Base-by-base conservation (phyloP, 1,140 invertebrate species). In the Bombus huntii region DNA sequence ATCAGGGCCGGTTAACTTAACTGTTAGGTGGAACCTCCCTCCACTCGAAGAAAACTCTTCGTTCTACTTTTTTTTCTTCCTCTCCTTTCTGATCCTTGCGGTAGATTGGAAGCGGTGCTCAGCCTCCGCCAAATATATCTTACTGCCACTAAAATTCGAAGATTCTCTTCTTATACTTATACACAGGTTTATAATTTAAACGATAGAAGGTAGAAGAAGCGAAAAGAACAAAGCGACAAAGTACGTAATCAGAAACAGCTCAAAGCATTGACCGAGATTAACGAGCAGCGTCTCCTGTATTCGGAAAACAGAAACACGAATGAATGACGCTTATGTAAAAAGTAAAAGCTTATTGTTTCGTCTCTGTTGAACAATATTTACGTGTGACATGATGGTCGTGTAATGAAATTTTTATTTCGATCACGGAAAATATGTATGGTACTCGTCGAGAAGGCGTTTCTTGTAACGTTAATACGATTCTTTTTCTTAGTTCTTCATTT, bases 1-100 rank as follows among this genome's bases (percentile, higher is more conserved):
- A 89, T 90, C 85, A 89, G 88, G 73, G 62, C 76, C 88, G 81
- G 53, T 44, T 89, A 90, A 90, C 89, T 89, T 87, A 90, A 90
- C 89, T 89, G 81, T 89, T 90, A 66, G 88, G 13, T 71, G 53
- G 65, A 84, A 75, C 83, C 79, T 78, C 53, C 47, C 70, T 75
- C 87, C 44, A 77, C 68, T 47, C 71, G 65, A 68, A 90, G 88
- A 81, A 87, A 90, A 89, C 89, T 53, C 47, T 77, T 84, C 88
- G 81, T 87, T 89, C 88, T 89, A 89, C 88, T 90, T 89, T 79
- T 85, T 87, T 83, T 85, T 59, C 13, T 28, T n/a, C 22, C 77
- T 47, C 37, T 18, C 28, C 53, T 66, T 57, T 42, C 68, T n/a
- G 59, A 57, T 37, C 25, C 42, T 75, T 44, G 34, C 80, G 44